A percentile compares a stretch with the other conserved stretches of the same genome.
phyloP scores from a whole-genome alignment of 2,797 vertebrate species.

The Diceros bicornis region DNA sequence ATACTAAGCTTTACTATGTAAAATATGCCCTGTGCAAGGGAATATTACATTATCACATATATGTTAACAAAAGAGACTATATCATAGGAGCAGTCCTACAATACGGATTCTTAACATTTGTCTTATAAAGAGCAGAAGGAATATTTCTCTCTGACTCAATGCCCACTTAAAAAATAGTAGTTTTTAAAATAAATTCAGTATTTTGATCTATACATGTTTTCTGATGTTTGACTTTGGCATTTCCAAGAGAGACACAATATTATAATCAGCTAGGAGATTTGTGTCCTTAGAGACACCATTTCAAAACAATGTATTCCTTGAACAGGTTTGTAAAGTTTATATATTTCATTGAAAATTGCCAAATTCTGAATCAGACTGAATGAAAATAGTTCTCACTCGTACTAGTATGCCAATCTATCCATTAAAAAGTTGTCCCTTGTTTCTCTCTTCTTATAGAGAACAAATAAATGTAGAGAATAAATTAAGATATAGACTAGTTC shows the following conservation, averaged over 20 bases:
- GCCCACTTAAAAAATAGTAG: neutral
- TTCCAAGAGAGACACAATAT: neutral
- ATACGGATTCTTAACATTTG: neutral
- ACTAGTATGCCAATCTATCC: neutral
- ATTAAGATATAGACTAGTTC: neutral
- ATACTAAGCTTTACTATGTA: neutral
- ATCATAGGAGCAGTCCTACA: neutral
- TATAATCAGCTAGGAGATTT: neutral
- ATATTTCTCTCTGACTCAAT: neutral
- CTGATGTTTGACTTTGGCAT: neutral
- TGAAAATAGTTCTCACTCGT: neutral
- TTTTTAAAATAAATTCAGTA: neutral
- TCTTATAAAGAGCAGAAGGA: neutral
- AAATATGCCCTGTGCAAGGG: neutral
- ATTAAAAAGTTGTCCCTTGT: neutral
- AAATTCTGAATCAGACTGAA: conserved; percentile 37
- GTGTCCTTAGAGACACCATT: neutral
- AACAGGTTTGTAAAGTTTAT: neutral
- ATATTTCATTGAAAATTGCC: conserved; percentile 49
- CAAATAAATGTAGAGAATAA: neutral
- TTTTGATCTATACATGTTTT: conserved; percentile 9
- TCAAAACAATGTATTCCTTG: neutral
- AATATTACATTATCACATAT: neutral
- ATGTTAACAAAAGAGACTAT: neutral
- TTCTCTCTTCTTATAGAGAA: neutral